Evolutionary conservation across 2,113 vertebrate species (phyloP), one percentile per base, ranked within the genome.

Genomic region (Paramormyrops kingsleyae): DNA sequence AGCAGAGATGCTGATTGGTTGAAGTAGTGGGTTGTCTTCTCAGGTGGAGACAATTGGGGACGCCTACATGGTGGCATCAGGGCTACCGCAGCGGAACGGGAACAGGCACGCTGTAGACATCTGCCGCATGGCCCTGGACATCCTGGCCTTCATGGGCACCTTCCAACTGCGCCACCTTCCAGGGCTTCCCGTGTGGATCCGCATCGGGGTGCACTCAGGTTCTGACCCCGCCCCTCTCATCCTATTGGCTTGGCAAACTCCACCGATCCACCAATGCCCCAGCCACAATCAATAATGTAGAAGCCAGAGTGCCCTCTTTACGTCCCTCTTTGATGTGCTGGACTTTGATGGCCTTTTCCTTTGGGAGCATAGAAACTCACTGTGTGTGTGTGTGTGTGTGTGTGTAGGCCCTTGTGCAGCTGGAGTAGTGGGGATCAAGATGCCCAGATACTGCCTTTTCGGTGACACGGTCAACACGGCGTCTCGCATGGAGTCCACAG

Each of bases 161-260:
- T 99, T 99, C 93, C 95, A 98, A 93, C 90, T 99, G 83, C 95
- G 96, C 74, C 99, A 99, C 92, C 95, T 99, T 84, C 99, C 99
- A 0, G 98, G 97, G 52, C 97, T 99, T 90, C 98, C 98, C 19
- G 95, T 99, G 88, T 99, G 99, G 98, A 99, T 99, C 90, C 97
- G 98, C n/a, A 99, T 99, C 52, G 99, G 99, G 46, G 96, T 99
- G 70, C 98, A 99, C 93, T 99, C 99, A 94, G 99, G 99, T 99
- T 96, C 86, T 47, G 3, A 27, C n/a, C n/a, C 17, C 83, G 24
- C 24, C 42, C 83, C 85, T 31, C 85, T 19, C 44, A n/a, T 13
- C 46, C 85, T 2, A n/a, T 24, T 15, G 50, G 66, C 31, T 24
- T 10, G 27, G 62, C 13, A 62, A 19, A 1, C 12, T 21, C 56